phyloP scores from a whole-genome alignment of 2,888 invertebrate species.

The Pterostichus niger region DNA sequence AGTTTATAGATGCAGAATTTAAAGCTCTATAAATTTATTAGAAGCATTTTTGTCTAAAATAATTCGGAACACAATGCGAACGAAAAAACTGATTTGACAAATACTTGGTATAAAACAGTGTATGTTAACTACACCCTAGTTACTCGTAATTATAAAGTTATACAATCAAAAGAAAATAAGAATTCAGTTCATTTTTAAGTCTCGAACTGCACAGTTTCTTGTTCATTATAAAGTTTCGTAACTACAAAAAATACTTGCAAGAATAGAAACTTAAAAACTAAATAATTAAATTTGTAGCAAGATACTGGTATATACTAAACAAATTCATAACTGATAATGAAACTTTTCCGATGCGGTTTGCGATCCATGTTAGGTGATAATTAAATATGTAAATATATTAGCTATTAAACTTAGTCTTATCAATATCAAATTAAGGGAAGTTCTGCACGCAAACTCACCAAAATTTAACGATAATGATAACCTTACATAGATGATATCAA shows the following conservation, averaged over 20 bases:
- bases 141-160: constrained; percentile 48
- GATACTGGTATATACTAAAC: neutral
- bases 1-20: no score
- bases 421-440: constrained; percentile 13
- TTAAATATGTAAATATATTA: constrained; percentile 19
- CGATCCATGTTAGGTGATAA: neutral
- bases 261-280: constrained; percentile 20
- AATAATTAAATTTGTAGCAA: constrained; percentile 34
- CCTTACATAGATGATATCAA: neutral
- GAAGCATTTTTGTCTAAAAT: no score
- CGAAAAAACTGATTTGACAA: no score
- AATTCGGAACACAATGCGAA: no score
- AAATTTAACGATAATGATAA: neutral
- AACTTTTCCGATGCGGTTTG: neutral
- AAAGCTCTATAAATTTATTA: no score
- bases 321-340: constrained; percentile 31
- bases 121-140: neutral
- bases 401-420: constrained; percentile 3
- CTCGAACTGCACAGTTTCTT: constrained; percentile 14
- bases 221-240: constrained; percentile 27
- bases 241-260: neutral
- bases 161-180: constrained; percentile 1
- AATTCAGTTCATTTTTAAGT: neutral
- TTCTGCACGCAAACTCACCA: neutral
- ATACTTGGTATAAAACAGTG: no score